Percentiles rank a stretch among this genome's conserved stretches.
Evolutionary conservation across 2,113 vertebrate species (phyloP).

Genomic region (Mystacornis crossleyi): DNA sequence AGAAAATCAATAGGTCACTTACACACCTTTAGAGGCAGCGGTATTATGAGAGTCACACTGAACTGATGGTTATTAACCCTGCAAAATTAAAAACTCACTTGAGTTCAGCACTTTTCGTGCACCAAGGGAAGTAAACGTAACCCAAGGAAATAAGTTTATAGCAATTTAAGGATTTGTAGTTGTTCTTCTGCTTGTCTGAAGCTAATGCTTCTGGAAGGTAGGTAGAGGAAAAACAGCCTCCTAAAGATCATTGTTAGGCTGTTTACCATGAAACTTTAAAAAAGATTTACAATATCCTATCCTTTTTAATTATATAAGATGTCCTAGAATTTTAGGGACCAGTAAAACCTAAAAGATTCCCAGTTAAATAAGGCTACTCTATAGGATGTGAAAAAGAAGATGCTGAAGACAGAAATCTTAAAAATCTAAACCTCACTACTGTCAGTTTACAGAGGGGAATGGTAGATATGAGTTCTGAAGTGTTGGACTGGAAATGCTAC

Average conservation of each 20-base stretch:
- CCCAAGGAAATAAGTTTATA: background rate
- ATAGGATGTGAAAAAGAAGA: background rate
- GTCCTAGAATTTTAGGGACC: background rate
- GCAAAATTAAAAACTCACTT: conserved; percentile 39
- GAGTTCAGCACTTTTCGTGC: conserved; percentile 1
- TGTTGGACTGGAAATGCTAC: background rate
- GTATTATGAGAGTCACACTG: background rate
- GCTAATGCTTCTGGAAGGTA: background rate
- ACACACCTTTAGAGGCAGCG: background rate
- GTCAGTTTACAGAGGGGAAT: background rate
- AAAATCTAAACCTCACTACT: background rate
- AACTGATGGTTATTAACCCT: conserved; percentile 37
- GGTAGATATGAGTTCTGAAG: background rate
- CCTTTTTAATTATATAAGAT: background rate
- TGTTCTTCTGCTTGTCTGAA: background rate
- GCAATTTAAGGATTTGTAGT: conserved; percentile 12
- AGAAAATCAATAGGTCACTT: conserved; percentile 51
- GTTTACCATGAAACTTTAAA: background rate
- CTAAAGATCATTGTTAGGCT: background rate
- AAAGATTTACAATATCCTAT: background rate
- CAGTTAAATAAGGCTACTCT: background rate
- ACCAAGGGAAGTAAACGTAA: background rate
- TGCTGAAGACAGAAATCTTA: background rate
- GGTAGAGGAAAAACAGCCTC: background rate
- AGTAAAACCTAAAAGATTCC: background rate